Evolutionary conservation across 2,113 vertebrate genomes (phyloP).

Genomic region (Dromas ardeola): DNA sequence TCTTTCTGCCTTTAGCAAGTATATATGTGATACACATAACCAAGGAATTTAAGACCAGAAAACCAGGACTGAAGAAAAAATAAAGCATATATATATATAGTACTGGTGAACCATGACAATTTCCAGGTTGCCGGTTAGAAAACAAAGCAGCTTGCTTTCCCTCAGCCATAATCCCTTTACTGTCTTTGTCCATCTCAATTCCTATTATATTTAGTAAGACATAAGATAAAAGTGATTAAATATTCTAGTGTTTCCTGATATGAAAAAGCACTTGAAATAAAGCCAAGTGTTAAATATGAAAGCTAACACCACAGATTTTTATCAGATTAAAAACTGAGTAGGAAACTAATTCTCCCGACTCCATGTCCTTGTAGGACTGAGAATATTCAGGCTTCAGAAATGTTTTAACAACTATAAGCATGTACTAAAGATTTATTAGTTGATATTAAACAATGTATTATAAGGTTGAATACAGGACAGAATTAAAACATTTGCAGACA

Average conservation of each 20-base stretch:
- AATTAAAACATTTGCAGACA: not conserved
- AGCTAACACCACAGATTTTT: not conserved
- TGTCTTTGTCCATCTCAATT: not conserved
- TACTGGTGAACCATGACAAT: not conserved
- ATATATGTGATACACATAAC: not conserved
- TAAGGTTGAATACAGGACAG: not conserved
- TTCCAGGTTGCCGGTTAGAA: not conserved
- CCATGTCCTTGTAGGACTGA: not conserved
- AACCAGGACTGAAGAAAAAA: not conserved
- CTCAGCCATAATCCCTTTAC: not conserved
- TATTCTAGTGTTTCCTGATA: not conserved
- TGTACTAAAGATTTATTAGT: not conserved
- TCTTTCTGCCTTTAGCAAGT: not conserved
- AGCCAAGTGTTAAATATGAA: not conserved
- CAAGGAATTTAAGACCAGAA: not conserved
- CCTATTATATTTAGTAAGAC: not conserved
- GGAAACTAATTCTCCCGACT: not conserved
- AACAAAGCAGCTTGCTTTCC: not conserved
- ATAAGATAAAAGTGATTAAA: not conserved
- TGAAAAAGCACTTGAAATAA: not conserved
- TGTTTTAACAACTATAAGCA: not conserved
- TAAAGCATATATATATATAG: rapidly evolving
- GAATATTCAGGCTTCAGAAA: not conserved
- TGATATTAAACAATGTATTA: not conserved
- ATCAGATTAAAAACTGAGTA: not conserved